Base-by-base conservation (phyloP, 2,113 vertebrate genomes). In the Malurus cyaneus region DNA sequence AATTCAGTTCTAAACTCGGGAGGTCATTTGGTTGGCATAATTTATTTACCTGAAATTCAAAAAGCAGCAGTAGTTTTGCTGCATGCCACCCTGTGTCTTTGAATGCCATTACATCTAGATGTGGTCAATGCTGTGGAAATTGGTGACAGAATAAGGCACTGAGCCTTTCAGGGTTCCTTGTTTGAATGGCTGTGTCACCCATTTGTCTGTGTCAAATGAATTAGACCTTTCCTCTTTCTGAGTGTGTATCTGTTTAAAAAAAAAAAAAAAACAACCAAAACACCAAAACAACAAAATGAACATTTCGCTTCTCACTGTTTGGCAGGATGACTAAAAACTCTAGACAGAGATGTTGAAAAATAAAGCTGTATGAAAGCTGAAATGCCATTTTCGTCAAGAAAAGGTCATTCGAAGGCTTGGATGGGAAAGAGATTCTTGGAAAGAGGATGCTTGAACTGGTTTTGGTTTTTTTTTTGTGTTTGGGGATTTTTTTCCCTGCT, bases 401-500 rank as follows among this genome's bases (percentile, higher is more conserved):
- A 46, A 79, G 29, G 50, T 65, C 60, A 28, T 49, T 47, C 41
- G 65, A 69, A 62, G 34, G 23, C 57, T 86, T 91, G 53, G 39
- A 11, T 87, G 50, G 70, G 60, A 74, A 74, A 21, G 15, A 87
- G 7, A 19, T 39, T 79, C 36, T 87, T 89, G 84, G 73, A 69
- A 57, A 69, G 46, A 69, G 41, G 25, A 18, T 60, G n/a, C 39
- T 81, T 91, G 13, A 72, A 41, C 25, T 78, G 46, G 13, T 54
- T 93, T 84, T 62, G 5, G 10, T 71, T 79, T 39, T 0, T 0
- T 1, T 74, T 83, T 76, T 61, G 4, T 60, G 25, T 66, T 66
- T 36, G 12, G 6, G 1, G 0, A 2, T 39, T 31, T 72, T 46
- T 32, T 1, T 0, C 16, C 14, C 6, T 18, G 4, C n/a, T 47